Conservation (phyloP, 2,113 vertebrate species). For the Coptodon bakossiorum region DNA sequence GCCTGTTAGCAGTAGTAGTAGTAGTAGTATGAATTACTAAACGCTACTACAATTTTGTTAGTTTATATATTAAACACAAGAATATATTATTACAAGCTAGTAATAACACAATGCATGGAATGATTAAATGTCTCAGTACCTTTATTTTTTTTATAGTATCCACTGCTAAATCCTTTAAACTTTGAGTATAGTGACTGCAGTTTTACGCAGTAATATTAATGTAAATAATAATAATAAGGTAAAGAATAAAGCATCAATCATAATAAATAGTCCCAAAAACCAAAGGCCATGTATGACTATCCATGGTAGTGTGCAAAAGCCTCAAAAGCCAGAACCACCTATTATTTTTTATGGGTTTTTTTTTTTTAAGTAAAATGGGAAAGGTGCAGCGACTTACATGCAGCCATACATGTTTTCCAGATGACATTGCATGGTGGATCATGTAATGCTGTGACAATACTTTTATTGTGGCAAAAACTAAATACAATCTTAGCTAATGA, state of each 20-base stretch:
- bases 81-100: background rate
- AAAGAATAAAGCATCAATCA: background rate
- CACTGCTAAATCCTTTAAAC: background rate
- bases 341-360: accelerated
- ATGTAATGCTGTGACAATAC: background rate
- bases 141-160: background rate
- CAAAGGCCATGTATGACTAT: background rate
- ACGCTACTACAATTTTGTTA: background rate
- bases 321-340: background rate
- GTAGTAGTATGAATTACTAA: background rate
- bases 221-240: background rate
- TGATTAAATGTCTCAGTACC: background rate
- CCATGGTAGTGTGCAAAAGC: background rate
- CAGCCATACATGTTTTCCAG: background rate
- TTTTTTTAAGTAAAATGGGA: background rate
- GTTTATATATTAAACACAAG: background rate
- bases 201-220: background rate
- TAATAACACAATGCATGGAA: background rate
- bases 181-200: background rate
- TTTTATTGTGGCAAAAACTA: background rate
- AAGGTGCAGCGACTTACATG: background rate
- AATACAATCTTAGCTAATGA: background rate
- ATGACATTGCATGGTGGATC: background rate
- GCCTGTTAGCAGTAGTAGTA: background rate
- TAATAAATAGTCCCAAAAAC: background rate